Conservation (phyloP, 2,797 vertebrate genomes). For the Pelodytes ibericus region DNA sequence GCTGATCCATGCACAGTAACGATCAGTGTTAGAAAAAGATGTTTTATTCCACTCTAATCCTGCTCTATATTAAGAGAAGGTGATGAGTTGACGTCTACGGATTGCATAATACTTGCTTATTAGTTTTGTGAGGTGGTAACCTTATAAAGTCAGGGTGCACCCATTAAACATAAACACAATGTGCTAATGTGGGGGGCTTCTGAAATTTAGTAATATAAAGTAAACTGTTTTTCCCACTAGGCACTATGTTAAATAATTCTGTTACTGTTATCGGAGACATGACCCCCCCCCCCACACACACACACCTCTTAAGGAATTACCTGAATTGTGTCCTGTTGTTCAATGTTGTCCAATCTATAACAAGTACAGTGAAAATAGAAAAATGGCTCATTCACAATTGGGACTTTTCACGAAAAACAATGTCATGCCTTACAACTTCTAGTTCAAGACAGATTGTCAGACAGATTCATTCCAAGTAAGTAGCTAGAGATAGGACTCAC, state of each 20-base stretch:
- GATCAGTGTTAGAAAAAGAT: slow-evolving; percentile 50
- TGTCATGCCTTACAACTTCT: too few species aligned
- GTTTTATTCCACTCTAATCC: slow-evolving; percentile 51
- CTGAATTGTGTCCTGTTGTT: not conserved
- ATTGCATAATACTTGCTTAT: slow-evolving; percentile 44
- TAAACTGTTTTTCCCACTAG: not conserved
- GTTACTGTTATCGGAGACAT: not conserved
- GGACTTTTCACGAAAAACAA: too few species aligned
- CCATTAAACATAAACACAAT: slow-evolving; percentile 41
- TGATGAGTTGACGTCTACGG: slow-evolving; percentile 43
- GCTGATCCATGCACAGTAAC: slow-evolving; percentile 51
- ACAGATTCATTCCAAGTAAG: too few species aligned
- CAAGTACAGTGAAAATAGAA: not conserved
- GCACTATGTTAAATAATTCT: not conserved
- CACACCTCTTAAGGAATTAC: not conserved
- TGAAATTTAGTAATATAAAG: slow-evolving; percentile 27
- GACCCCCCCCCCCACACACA: too few species aligned
- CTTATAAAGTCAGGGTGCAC: slow-evolving; percentile 23
- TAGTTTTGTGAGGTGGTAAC: slow-evolving; percentile 30
- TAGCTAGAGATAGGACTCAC: too few species aligned
- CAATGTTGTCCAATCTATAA: not conserved
- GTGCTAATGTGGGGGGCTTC: slow-evolving; percentile 30
- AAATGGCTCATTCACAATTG: not conserved
- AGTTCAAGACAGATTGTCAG: too few species aligned
- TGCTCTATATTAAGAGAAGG: slow-evolving; percentile 40